Evolutionary conservation across 1,140 invertebrate species (phyloP).

Genomic region (Drosophila ambigua): DNA sequence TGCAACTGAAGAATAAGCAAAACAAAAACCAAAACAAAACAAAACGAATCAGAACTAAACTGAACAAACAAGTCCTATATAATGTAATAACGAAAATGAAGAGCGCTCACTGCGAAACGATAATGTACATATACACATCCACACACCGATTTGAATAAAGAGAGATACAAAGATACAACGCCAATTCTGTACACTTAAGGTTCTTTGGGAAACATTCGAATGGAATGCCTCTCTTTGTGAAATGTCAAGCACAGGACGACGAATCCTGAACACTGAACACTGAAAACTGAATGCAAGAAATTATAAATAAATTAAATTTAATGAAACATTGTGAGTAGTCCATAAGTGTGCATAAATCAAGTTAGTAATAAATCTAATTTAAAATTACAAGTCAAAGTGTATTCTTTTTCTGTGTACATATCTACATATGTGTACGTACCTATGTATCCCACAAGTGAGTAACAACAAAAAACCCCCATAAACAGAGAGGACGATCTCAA

Average conservation of each 20-base stretch:
- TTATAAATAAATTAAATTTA: constrained; percentile 19
- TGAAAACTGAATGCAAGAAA: constrained; percentile 44
- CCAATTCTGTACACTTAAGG: constrained; percentile 59
- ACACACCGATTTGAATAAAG: neutral
- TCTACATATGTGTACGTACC: no score
- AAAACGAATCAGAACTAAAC: constrained; percentile 34
- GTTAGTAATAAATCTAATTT: constrained; percentile 62
- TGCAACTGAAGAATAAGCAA: constrained; percentile 11
- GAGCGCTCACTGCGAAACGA: constrained; percentile 19
- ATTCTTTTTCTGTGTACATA: no score
- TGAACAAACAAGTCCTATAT: constrained; percentile 64
- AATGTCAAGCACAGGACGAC: constrained; percentile 17
- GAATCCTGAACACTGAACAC: constrained; percentile 46
- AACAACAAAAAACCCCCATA: no score
- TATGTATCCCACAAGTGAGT: no score
- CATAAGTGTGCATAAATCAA: constrained; percentile 75
- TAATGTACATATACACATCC: constrained; percentile 44
- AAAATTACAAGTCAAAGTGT: constrained; percentile 16
- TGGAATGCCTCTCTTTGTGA: constrained; percentile 51
- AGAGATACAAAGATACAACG: constrained; percentile 43
- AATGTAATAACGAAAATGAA: constrained; percentile 57
- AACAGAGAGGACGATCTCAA: no score
- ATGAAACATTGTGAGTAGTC: constrained; percentile 68
- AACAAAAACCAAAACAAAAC: constrained; percentile 21
- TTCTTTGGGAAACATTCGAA: constrained; percentile 42